A percentile compares a stretch with the other conserved stretches of the same genome.
These are phyloP conservation scores for Pipa parva DNA, from an alignment of 2,113 vertebrate genomes.

Conservation along the genomic window DNA sequence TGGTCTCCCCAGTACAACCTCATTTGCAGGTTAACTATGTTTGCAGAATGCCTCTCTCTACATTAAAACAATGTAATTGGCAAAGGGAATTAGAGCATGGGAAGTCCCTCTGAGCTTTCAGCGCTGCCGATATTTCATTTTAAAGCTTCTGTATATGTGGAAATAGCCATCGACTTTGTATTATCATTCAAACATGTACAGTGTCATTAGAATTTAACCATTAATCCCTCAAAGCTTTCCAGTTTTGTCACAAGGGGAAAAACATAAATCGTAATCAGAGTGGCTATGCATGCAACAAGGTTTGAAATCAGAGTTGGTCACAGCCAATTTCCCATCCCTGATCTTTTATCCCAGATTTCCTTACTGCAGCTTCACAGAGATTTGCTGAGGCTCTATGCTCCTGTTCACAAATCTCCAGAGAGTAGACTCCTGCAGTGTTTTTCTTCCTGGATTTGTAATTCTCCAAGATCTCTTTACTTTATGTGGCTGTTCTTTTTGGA, in stretches of 20 bases:
- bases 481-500: constrained; percentile 30
- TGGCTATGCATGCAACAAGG: constrained; percentile 8
- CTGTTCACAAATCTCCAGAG: constrained; percentile 42
- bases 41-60: constrained; percentile 26
- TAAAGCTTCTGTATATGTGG: not conserved
- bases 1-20: constrained; percentile 27
- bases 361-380: constrained; percentile 26
- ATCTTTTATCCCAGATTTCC: constrained; percentile 36
- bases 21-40: constrained; percentile 39
- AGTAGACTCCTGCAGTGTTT: constrained; percentile 32
- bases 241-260: not conserved
- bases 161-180: constrained; percentile 1
- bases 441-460: constrained; percentile 42
- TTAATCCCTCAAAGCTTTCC: constrained; percentile 6
- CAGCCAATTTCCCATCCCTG: constrained; percentile 32
- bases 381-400: constrained; percentile 24
- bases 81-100: constrained; percentile 34
- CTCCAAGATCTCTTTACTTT: constrained; percentile 35
- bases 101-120: constrained; percentile 1
- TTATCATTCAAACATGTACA: not conserved
- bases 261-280: constrained; percentile 6
- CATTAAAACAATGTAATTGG: constrained; percentile 36
- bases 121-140: constrained; percentile 29
- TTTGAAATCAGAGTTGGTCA: constrained; percentile 35
- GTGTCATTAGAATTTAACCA: not conserved